Percentiles rank a stretch among this genome's conserved stretches.
Evolutionary conservation across 2,888 invertebrate species (phyloP).

Genomic region (Eupithecia tripunctaria): DNA sequence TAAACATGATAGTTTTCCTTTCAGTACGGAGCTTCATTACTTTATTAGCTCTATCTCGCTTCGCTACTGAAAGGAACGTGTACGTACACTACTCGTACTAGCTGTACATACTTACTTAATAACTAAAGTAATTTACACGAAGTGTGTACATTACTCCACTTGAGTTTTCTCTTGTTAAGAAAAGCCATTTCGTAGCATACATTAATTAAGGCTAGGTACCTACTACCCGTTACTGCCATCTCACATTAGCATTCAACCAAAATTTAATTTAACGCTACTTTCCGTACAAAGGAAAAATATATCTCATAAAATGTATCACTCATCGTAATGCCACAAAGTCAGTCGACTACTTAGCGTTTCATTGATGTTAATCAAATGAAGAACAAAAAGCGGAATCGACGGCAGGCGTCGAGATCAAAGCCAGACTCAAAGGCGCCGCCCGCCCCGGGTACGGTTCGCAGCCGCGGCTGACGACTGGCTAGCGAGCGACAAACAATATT

Average conservation of each 20-base stretch:
- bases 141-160: neutral
- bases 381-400: constrained; percentile 70
- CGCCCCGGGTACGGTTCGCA: constrained; percentile 33
- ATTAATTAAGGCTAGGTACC: neutral
- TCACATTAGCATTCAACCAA: constrained; percentile 2
- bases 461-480: constrained; percentile 28
- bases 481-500: neutral
- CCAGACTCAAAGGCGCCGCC: constrained; percentile 59
- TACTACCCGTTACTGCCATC: neutral
- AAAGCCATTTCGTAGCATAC: neutral
- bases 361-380: constrained; percentile 54
- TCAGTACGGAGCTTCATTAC: neutral
- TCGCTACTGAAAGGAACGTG: neutral
- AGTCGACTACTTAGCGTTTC: constrained; percentile 37
- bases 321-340: constrained; percentile 33
- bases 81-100: neutral
- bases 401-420: constrained; percentile 67
- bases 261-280: constrained; percentile 5
- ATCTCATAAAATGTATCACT: constrained; percentile 34
- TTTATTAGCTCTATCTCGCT: neutral
- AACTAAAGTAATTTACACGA: neutral
- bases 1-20: neutral
- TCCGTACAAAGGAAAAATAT: constrained; percentile 17
- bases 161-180: neutral
- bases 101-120: neutral